Evolutionary conservation across 2,113 vertebrate genomes (phyloP).

Genomic region (Brevimyrus niger): DNA sequence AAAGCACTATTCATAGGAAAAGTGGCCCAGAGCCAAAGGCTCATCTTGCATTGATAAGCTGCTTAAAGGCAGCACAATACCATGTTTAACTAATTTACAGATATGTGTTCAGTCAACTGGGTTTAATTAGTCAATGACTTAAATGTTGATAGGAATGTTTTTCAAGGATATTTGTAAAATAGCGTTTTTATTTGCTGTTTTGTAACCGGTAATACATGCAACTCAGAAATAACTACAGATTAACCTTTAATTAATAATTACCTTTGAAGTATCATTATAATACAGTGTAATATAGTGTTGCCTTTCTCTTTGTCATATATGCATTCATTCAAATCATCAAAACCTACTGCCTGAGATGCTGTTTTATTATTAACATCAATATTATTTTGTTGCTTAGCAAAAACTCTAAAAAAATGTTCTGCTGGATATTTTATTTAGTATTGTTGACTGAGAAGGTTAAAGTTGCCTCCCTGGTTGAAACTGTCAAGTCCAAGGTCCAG

Average conservation of each 20-base stretch:
- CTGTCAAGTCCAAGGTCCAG: neutral
- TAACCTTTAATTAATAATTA: neutral
- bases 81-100: conserved; percentile 18
- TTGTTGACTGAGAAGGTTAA: neutral
- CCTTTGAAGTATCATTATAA: neutral
- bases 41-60: conserved; percentile 32
- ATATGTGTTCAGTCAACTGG: conserved; percentile 13
- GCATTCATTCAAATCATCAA: neutral
- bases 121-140: neutral
- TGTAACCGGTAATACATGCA: neutral
- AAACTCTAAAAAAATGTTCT: neutral
- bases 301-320: neutral
- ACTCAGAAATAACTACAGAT: neutral
- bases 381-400: neutral
- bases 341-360: neutral
- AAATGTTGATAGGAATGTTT: neutral
- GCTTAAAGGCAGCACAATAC: conserved; percentile 22
- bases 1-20: conserved; percentile 33
- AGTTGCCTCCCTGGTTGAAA: neutral
- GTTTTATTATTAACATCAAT: neutral
- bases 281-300: no score
- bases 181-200: neutral
- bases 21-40: conserved; percentile 30
- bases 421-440: neutral
- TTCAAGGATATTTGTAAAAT: neutral